Evolutionary conservation across 2,888 invertebrate species (phyloP), one percentile per base, ranked within the genome.

Genomic region (Pediacus dermestoides): DNA sequence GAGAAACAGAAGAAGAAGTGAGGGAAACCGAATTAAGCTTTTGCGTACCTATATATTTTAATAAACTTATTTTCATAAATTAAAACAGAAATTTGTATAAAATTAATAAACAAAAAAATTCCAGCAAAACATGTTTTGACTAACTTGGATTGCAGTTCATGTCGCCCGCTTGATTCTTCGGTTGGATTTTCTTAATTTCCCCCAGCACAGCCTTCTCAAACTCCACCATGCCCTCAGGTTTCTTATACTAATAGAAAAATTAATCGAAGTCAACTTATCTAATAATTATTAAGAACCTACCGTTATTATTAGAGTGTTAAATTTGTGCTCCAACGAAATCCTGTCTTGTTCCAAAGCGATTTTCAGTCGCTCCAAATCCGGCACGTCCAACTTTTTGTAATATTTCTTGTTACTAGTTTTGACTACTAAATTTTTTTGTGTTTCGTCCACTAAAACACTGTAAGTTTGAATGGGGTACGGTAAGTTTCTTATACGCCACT

Each of bases 401-500:
- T 87, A 89, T 52, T 89, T 89, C 60, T 87, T 88, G 64, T 89
- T 89, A 2, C 74, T 78, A 7, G 89, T 89, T 39, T 82, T 74
- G 2, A 89, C 76, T 13, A 80, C 70, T 34, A 89, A 77, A 39
- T 72, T 73, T 42, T 75, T 80, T 23, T 78, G 77, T 34, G 82
- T 78, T 46, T 74, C 68, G 44, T 84, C 79, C 1, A 78, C 81
- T 34, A 73, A 76, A 2, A 89, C 79, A 2, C 77, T 76, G 63
- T 86, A 89, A 0, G 78, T 78, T 48, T 82, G 78, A 43, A 83
- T 71, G 0, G 85, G 74, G 66, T 86, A 88, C 0, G 84, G 79
- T 10, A 89, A 65, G 66, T 89, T 89, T 45, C 88, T 74, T 50
- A 89, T 85, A 50, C 88, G 74, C 88, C 88, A 89, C 69, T 89